A percentile compares a stretch with the other conserved stretches of the same genome.
These are phyloP conservation scores for Caerostris darwini DNA, from an alignment of 1,140 invertebrate species.

Conservation along the genomic window DNA sequence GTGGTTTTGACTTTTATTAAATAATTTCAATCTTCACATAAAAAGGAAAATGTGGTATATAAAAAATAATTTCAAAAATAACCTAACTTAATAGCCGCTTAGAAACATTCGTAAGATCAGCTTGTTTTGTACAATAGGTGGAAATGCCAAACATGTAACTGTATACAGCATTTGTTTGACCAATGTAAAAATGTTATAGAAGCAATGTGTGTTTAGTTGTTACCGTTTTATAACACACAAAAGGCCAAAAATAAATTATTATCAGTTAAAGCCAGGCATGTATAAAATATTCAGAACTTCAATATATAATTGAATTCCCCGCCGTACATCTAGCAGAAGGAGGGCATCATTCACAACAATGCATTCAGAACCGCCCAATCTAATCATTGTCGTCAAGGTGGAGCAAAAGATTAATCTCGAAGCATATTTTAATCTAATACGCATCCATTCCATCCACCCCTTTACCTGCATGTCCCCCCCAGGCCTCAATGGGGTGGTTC, in stretches of 20 bases:
- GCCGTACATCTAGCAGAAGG: background rate
- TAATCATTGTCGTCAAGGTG: conserved; percentile 11
- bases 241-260: background rate
- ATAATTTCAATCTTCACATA: too few species aligned
- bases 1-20: too few species aligned
- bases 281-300: background rate
- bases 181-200: too few species aligned
- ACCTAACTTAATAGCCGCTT: too few species aligned
- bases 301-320: background rate
- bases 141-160: too few species aligned
- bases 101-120: too few species aligned
- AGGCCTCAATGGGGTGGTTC: background rate
- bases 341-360: background rate
- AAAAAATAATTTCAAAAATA: too few species aligned
- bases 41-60: too few species aligned
- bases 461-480: background rate
- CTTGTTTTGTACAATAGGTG: too few species aligned
- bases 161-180: too few species aligned
- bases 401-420: conserved; percentile 28
- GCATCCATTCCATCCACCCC: conserved; percentile 9
- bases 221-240: background rate
- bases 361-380: background rate
- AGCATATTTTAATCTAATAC: conserved; percentile 29
- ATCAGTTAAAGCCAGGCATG: background rate
- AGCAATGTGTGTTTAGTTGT: too few species aligned